Evolutionary conservation across 2,113 vertebrate species (phyloP).

Genomic region (Callospermophilus lateralis): DNA sequence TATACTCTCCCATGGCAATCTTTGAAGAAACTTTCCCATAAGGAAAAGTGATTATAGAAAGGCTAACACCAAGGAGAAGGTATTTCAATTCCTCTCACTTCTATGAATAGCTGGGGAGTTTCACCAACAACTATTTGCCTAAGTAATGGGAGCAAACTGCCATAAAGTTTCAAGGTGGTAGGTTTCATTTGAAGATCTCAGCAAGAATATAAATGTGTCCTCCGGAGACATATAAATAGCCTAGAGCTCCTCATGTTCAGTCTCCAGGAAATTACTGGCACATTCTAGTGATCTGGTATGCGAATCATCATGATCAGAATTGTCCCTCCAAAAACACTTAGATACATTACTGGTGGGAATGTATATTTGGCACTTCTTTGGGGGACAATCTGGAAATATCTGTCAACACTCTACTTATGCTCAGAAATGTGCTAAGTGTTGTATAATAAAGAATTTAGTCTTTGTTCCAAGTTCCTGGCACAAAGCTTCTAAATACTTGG

Average conservation of each 20-base stretch:
- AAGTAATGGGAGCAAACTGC: neutral
- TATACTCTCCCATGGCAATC: neutral
- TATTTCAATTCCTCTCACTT: neutral
- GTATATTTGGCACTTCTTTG: neutral
- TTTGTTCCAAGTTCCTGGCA: neutral
- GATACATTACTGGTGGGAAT: neutral
- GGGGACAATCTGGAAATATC: slow-evolving; percentile 11
- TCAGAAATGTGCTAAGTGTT: neutral
- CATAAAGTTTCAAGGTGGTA: neutral
- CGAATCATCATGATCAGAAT: neutral
- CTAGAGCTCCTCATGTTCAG: neutral
- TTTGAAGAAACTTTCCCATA: neutral
- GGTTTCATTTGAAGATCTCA: slow-evolving; percentile 41
- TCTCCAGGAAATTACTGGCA: slow-evolving; percentile 17
- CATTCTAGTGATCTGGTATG: neutral
- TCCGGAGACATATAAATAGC: neutral
- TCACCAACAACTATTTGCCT: slow-evolving; percentile 1
- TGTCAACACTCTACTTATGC: neutral
- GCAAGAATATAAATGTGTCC: neutral
- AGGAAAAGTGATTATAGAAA: neutral
- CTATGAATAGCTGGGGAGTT: slow-evolving; percentile 29
- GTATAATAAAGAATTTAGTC: neutral
- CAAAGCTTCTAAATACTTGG: neutral
- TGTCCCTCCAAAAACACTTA: neutral
- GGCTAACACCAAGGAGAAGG: neutral